Evolutionary conservation across 35 echinoderm and acorn worm genomes (phyloP), one percentile per base, ranked within the genome.

Genomic region (Ophiothrix spiculata): DNA sequence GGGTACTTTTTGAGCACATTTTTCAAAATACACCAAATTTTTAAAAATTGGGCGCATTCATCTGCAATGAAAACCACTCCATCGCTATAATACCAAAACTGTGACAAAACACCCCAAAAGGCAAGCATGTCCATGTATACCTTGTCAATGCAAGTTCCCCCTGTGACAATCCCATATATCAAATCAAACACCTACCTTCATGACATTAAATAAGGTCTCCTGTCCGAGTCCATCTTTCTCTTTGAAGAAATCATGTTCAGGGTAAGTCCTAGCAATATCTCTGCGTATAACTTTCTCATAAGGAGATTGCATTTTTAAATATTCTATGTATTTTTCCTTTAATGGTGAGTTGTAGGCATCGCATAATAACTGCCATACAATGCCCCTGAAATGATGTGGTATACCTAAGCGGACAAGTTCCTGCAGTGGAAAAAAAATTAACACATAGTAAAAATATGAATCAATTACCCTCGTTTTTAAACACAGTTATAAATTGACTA

Each of bases 191-290:
- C 84, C 49, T 35, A 99, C 96, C 92, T 99, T 99, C 96, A 99
- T 99, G 54, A 99, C 96, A 92, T 99, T 99, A 74, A 99, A 99
- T 37, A 99, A 77, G 8, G 92, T 93, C 87, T 99, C 96, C 81
- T 99, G 96, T 45, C 96, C 96, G 10, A 84, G 91, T 32, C 96
- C 96, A 76, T 99, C 96, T 69, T 99, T 99, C 84, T 99, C 96
- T 74, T 99, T 99, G 79, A 99, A 99, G 90, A 99, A 99, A 40
- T 91, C 96, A 77, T 99, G 96, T 85, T 99, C 96, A 1, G 96
- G 96, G 54, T 94, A 99, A 2, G 96, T 99, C 87, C 96, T 88
- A 13, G 91, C 92, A 69, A 99, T 99, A 74, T 99, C 96, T 33
- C 96, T 39, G 25, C 92, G 46, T 73, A 99, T 99, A 25, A 93